Percentiles rank a stretch among this genome's conserved stretches.
Evolutionary conservation across 2,113 vertebrate genomes (phyloP).

Genomic region (Bostrychus sinensis): DNA sequence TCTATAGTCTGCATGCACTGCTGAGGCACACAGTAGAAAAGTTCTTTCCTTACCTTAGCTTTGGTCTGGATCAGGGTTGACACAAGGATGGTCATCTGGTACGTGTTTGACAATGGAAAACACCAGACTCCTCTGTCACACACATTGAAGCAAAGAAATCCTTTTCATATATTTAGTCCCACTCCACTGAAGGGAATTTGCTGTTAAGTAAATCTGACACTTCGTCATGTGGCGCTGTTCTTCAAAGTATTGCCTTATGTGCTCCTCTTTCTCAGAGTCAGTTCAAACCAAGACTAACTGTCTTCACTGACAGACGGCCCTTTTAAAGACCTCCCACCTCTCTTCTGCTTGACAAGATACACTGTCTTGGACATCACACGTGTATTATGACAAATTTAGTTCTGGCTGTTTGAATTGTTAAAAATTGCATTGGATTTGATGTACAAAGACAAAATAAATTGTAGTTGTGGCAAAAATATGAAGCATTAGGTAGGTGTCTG

Average conservation of each 20-base stretch:
- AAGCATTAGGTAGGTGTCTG: not conserved
- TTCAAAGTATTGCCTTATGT: slow-evolving; percentile 54
- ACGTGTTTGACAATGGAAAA: slow-evolving; percentile 76
- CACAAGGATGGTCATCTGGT: slow-evolving; percentile 81
- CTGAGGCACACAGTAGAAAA: slow-evolving; percentile 15
- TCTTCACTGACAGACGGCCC: slow-evolving; percentile 52
- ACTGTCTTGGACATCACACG: slow-evolving; percentile 7
- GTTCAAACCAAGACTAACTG: slow-evolving; percentile 64
- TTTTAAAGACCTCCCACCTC: slow-evolving; percentile 74
- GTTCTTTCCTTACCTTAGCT: slow-evolving; percentile 75
- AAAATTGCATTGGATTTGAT: not conserved
- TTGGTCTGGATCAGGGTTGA: slow-evolving; percentile 75
- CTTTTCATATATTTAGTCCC: slow-evolving; percentile 58
- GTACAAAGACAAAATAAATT: not conserved
- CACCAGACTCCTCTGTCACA: slow-evolving; percentile 74
- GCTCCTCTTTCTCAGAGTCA: slow-evolving; percentile 55
- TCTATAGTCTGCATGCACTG: not conserved
- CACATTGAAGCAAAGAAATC: slow-evolving; percentile 78
- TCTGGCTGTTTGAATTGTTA: not conserved
- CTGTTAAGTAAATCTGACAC: slow-evolving; percentile 51
- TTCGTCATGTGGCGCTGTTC: slow-evolving; percentile 54
- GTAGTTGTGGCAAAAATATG: not conserved
- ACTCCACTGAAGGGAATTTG: slow-evolving; percentile 57
- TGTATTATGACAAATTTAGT: slow-evolving; percentile 9
- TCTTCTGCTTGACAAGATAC: slow-evolving; percentile 42